Evolutionary conservation across 2,113 vertebrate genomes (phyloP).

Genomic region (Daboia siamensis): DNA sequence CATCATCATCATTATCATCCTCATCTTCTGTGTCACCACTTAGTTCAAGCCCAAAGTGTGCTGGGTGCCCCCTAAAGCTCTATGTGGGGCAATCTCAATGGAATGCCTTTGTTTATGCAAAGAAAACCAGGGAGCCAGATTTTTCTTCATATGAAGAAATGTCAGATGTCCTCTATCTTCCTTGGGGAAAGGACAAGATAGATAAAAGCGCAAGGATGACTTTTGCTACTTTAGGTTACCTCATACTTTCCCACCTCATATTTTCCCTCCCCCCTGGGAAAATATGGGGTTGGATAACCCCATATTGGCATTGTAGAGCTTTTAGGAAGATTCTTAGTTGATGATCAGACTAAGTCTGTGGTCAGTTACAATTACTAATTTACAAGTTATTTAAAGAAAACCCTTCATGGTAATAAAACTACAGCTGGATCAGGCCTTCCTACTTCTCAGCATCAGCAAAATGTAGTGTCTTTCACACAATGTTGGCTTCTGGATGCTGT

Average conservation of each 20-base stretch:
- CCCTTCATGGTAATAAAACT: not conserved
- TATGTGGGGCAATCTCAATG: not conserved
- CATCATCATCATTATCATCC: not conserved
- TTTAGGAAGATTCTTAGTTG: not conserved
- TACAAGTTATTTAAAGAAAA: not conserved
- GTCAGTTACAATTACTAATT: not conserved
- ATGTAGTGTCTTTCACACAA: not conserved
- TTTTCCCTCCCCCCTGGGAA: not conserved
- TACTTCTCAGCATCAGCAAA: not conserved
- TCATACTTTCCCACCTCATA: not conserved
- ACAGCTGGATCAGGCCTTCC: not conserved
- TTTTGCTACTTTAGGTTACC: not conserved
- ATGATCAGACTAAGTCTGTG: not conserved
- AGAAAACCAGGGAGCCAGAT: not conserved
- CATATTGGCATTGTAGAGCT: not conserved
- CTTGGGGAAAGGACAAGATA: not conserved
- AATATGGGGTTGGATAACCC: not conserved
- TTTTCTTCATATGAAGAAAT: not conserved
- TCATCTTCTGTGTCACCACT: not conserved
- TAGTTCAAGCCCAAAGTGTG: not conserved
- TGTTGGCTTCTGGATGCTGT: not conserved
- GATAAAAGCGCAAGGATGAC: not conserved
- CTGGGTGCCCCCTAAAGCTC: not conserved
- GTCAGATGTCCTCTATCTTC: not conserved
- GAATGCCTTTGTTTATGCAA: not conserved